Conservation (phyloP, 2,797 vertebrate species). For the Astyanax mexicanus region DNA sequence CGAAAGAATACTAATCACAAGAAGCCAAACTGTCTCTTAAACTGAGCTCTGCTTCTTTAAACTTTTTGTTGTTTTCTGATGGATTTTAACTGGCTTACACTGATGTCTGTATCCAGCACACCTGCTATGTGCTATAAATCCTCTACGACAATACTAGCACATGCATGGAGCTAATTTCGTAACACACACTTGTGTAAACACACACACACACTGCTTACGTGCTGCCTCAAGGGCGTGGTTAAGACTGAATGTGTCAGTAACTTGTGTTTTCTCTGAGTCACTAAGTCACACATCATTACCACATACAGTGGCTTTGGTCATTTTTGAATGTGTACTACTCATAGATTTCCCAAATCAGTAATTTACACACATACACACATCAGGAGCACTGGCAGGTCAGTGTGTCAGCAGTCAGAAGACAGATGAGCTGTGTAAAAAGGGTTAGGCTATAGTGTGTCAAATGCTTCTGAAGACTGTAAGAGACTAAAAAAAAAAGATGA, state of each 20-base stretch:
- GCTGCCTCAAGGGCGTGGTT: background rate
- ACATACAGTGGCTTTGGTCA: background rate
- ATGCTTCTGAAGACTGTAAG: background rate
- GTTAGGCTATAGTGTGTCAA: background rate
- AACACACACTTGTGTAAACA: conserved; percentile 7
- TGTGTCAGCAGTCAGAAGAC: conserved; percentile 3
- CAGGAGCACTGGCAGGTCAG: conserved; percentile 24
- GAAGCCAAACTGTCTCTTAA: too few species aligned
- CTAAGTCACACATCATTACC: conserved; percentile 19
- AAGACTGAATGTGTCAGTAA: background rate
- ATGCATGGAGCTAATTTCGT: conserved; percentile 2
- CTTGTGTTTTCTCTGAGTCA: conserved; percentile 7
- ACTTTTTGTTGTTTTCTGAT: background rate
- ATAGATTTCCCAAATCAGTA: background rate
- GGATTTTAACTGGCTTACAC: background rate
- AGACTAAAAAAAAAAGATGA: background rate
- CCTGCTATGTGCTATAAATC: conserved; percentile 27
- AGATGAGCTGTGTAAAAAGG: background rate
- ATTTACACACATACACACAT: conserved; percentile 25
- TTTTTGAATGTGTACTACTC: background rate
- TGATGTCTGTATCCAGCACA: conserved; percentile 16
- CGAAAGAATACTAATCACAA: too few species aligned
- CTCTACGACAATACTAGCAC: conserved; percentile 18
- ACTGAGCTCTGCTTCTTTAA: too few species aligned
- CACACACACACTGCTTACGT: background rate